Base-by-base conservation (phyloP, 2,888 invertebrate species). In the Eristalis intricaria region DNA sequence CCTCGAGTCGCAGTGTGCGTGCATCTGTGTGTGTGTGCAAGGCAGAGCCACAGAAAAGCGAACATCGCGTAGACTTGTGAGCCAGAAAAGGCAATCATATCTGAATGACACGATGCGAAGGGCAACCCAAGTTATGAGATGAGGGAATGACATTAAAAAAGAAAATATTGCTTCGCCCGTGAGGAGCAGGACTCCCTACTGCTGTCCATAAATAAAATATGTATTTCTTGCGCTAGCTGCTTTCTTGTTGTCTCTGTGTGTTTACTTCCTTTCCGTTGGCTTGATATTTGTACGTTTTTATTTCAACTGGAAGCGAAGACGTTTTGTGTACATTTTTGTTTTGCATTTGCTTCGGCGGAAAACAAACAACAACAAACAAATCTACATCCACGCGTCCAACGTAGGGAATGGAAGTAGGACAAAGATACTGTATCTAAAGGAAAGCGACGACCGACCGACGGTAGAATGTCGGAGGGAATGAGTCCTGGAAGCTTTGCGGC, bases 141-240 rank as follows among this genome's bases (percentile, higher is more conserved):
- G 74, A 79, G 58, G 50, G 70, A 73, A 74, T 82, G 38, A 73
- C 77, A 64, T 68, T 56, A 69, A 70, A 69, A 69, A 70, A 32
- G 32, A 70, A 70, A 76, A 19, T 61, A 69, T 77, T 40, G 43
- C 68, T 35, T 22, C 40, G 70, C 60, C 22, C 35, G 64, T 74
- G 68, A 69, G 50, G 43, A 69, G 50, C 23, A 80, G 50, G 69
- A n/a, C 29, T 40, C 43, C 29, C 60, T 75, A 60, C 23, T 70
- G 50, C 70, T 86, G 86, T 86, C 83, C 83, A 78, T 86, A 86
- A 86, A 86, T 83, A 83, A 86, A 83, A 78, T 83, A 79, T 75
- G 60, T 74, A 71, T 70, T 69, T 74, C 77, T 73, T 58, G 73
- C 69, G 73, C 68, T 76, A 68, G 60, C 40, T 40, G 71, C 43